Conservation (phyloP, 1,140 invertebrate genomes). For the Temnothorax nylanderi region DNA sequence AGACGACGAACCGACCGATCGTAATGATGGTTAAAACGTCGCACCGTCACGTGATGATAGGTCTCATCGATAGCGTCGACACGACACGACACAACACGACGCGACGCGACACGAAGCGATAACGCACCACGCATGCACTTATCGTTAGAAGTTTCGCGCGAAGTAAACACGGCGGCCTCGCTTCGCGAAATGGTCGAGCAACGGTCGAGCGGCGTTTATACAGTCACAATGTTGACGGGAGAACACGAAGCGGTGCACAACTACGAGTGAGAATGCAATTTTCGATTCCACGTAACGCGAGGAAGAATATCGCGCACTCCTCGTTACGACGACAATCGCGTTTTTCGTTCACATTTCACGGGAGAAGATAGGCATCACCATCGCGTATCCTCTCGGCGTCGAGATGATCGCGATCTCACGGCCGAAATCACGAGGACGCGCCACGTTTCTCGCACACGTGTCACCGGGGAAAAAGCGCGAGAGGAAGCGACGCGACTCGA, state of each 20-base stretch:
- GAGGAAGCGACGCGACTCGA: constrained; percentile 5
- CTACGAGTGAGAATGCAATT: neutral
- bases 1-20: no score
- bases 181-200: constrained; percentile 17
- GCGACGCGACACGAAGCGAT: neutral
- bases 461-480: constrained; percentile 62
- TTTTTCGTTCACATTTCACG: neutral
- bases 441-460: constrained; percentile 57
- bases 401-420: neutral
- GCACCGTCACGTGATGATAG: neutral
- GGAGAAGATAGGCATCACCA: neutral
- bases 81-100: neutral
- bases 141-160: constrained; percentile 4
- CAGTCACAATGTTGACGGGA: neutral
- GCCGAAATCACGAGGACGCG: neutral
- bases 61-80: constrained; percentile 15
- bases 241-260: neutral
- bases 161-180: constrained; percentile 16
- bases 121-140: constrained; percentile 28
- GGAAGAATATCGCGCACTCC: neutral
- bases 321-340: neutral
- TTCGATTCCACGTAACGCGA: neutral
- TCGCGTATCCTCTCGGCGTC: constrained; percentile 20
- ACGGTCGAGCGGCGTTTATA: neutral
- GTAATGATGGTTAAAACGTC: neutral